Base-by-base conservation (phyloP, 1,140 invertebrate species). In the Lordiphosa clarofinis region DNA sequence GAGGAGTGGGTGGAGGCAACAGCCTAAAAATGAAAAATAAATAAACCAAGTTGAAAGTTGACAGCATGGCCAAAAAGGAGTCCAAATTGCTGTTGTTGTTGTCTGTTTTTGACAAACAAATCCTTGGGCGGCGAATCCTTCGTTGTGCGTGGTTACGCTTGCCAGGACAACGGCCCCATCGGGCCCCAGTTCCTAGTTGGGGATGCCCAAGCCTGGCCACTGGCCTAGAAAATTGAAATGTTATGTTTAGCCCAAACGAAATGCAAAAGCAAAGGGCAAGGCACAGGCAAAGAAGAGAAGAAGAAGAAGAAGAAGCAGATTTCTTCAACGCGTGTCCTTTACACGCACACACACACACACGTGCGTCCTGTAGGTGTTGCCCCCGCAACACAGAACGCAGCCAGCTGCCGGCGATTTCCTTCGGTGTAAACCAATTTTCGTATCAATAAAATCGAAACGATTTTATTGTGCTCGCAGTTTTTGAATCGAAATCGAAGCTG, bases 191-290 rank as follows among this genome's bases (percentile, higher is more conserved):
- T 60, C 57, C 63, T 62, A 64, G 71, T 47, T 71, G 28, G 39
- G 47, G 38, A 35, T 21, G 37, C 59, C 11, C 15, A 13, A 28
- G 10, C 13, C 52, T 74, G 73, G 48, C 78, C 73, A 84, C 56
- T 84, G 78, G 73, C 73, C 65, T 84, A 84, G 78, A 84, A 84
- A 84, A 84, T 84, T 84, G 73, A 84, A 84, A 84, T 84, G 61
- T 78, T 84, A 73, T 73, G 50, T 52, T 70, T 54, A 49, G 78
- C 21, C 44, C 59, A 47, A 42, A 31, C 10, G 38, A 37, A 43
- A 57, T 38, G 49, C 33, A 74, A 53, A 58, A 48, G 49, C 28
- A 40, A 42, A 37, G 37, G 42, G 46, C 10, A 55, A 59, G 24
- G 28, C 24, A 28, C 24, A 28, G 24, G 24, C 24, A 28, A 28